Evolutionary conservation across 2,113 vertebrate genomes (phyloP).

Genomic region (Fukomys damarensis): DNA sequence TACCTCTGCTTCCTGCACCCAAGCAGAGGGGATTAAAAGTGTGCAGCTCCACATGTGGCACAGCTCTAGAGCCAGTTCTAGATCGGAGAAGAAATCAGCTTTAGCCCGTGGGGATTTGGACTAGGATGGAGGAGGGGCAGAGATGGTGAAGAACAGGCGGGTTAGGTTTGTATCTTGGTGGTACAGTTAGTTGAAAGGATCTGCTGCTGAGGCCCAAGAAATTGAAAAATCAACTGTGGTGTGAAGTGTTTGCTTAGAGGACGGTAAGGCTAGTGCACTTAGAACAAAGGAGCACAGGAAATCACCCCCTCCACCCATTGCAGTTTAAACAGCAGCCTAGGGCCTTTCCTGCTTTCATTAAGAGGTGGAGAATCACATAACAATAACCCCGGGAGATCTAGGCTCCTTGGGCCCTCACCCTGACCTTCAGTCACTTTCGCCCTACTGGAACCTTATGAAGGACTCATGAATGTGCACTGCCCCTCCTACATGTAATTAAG

Average conservation of each 20-base stretch:
- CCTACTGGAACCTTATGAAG: neutral
- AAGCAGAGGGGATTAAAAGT: no score
- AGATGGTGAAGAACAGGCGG: neutral
- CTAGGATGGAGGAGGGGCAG: no score
- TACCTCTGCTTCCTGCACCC: no score
- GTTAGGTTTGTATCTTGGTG: neutral
- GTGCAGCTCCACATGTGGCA: neutral
- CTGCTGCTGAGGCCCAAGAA: neutral
- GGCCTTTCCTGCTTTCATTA: neutral
- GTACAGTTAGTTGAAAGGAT: neutral
- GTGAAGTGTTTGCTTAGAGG: neutral
- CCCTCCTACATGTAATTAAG: neutral
- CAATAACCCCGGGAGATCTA: neutral
- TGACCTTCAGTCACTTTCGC: neutral
- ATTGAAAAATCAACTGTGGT: accelerated
- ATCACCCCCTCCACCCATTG: neutral
- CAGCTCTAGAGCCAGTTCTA: neutral
- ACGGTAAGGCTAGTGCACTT: neutral
- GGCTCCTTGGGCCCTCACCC: neutral
- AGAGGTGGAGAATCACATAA: neutral
- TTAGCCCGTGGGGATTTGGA: neutral
- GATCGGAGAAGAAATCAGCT: neutral
- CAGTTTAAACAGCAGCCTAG: neutral
- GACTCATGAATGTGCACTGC: neutral
- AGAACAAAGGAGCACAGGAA: neutral